These are phyloP conservation scores for Pissodes strobi DNA, from an alignment of 1,140 invertebrate genomes.

Conservation along the genomic window DNA sequence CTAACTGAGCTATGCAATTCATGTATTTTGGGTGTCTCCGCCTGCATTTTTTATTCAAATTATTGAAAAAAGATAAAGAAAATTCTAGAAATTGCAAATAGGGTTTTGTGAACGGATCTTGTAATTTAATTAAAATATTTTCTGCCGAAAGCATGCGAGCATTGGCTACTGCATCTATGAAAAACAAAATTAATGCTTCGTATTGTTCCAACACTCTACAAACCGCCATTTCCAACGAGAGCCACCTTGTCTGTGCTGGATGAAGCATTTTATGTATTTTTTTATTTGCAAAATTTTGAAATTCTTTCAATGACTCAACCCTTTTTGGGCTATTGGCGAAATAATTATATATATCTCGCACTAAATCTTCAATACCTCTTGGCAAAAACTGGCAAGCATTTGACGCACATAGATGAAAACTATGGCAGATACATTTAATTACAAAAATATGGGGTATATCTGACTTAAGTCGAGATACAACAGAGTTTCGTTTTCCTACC, in stretches of 20 bases:
- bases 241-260: conserved; percentile 20
- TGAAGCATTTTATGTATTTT: conserved; percentile 9
- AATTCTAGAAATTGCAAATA: neutral
- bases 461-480: conserved; percentile 41
- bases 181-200: neutral
- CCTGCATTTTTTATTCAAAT: conserved; percentile 4
- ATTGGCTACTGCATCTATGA: conserved; percentile 4
- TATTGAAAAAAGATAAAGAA: neutral
- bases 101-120: neutral
- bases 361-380: conserved; percentile 41
- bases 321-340: conserved; percentile 36
- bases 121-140: neutral
- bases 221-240: conserved; percentile 4
- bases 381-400: conserved; percentile 43
- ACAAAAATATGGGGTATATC: conserved; percentile 49
- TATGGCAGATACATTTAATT: conserved; percentile 52
- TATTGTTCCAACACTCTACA: conserved; percentile 8
- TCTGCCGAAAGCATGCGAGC: neutral
- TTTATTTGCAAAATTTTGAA: conserved; percentile 41
- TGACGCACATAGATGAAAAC: conserved; percentile 48
- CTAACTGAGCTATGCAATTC: neutral
- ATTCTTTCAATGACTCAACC: conserved; percentile 37
- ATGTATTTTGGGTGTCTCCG: neutral
- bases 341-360: conserved; percentile 40
- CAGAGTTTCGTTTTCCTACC: conserved; percentile 51